Base-by-base conservation (phyloP, 2,888 invertebrate species). In the Harmothoe impar region DNA sequence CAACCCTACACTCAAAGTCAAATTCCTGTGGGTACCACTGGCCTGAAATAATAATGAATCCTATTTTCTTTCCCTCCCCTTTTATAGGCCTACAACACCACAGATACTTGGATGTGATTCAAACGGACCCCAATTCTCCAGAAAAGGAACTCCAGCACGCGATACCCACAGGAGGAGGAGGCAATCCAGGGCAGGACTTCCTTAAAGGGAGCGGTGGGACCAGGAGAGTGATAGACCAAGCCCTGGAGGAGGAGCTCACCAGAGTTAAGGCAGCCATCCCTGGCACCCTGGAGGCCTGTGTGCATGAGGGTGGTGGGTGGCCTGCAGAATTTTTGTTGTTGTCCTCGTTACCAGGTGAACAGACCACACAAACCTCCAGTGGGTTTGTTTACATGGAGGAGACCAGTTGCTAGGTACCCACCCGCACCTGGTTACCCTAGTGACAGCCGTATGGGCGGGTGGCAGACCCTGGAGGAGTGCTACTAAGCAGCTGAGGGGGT, bases 321-420 rank as follows among this genome's bases (percentile, higher is more conserved):
- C 62, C 23, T 20, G 12, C 62, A 62, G n/a, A 52, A 17, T 15
- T 62, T 3, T 20, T n/a, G n/a, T 20, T 62, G 62, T 62, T 62
- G 20, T 62, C 62, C 62, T 62, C 62, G 62, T 62, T n/a, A 62
- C 62, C 62, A 62, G 62, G 62, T 62, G 62, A 62, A 62, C 62
- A 62, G 62, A n/a, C n/a, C 62, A 62, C 62, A 43, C 43, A 43
- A 62, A 62, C n/a, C 23, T 20, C 62, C 62, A n/a, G 23, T 5
- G 20, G n/a, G 62, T 62, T 62, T 62, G 62, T 62, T 62, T 62
- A 62, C 20, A 62, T 62, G 23, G 62, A 20, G 62, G 62, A 3
- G 62, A 62, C 62, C 62, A 62, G 62, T 62, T 62, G 62, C 62
- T 62, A 62, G 62, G 23, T 62, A 62, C 62, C 62, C 3, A 15